Base-by-base conservation (phyloP, 2,888 invertebrate species). In the Clanis bilineata region DNA sequence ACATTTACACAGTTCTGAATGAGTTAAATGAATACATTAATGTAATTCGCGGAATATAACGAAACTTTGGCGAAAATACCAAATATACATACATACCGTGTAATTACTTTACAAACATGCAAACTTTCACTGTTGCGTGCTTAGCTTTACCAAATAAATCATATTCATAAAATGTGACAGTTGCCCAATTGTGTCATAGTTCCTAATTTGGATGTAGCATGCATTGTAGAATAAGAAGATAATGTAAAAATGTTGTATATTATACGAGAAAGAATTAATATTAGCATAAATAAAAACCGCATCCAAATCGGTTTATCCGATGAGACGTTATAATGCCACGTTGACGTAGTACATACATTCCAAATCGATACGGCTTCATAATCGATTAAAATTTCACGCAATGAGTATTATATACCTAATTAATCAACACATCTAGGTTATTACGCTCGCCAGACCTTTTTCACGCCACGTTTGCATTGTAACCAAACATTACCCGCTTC, bases 381-480 rank as follows among this genome's bases (percentile, higher is more conserved):
- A 32, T 32, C 32, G 18, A 51, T 51, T 18, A 18, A 47, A 47
- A 18, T 18, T n/a, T 23, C 25, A 28, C 15, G 22, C 32, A 15
- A 45, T 43, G 22, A 45, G n/a, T 36, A 45, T 58, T 10, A 38
- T 58, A n/a, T n/a, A n/a, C n/a, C n/a, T n/a, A 39, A 58, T 47
- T 54, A 57, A 58, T 28, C 22, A 51, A 70, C 66, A 70, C 70
- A 82, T 82, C 70, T 83, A 77, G 83, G 82, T 80, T 83, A 82
- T 83, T 77, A 82, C 76, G 85, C 80, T 76, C 77, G 74, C 69
- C 73, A 74, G 68, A 73, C 70, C 65, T 80, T 80, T 80, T 83
- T 83, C 82, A 86, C 85, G 83, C 82, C 70, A 73, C 73, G 77
- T 65, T 75, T 79, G 78, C 75, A 74, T 74, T 72, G 68, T 70